Conservation (phyloP, 2,113 vertebrate species). For the Hydropotes inermis region DNA sequence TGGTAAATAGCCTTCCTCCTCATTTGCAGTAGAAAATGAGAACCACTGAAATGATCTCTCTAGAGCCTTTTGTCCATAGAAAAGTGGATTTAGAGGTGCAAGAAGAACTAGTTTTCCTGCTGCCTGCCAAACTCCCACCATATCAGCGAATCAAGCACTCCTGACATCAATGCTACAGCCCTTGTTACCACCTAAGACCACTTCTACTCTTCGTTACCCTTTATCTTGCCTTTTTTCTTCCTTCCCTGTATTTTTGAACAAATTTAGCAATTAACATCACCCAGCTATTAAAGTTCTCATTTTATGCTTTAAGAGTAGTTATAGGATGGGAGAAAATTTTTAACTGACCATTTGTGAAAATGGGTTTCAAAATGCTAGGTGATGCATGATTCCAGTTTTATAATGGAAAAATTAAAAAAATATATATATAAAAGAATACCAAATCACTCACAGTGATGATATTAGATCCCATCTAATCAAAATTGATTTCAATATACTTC, state of each 20-base stretch:
- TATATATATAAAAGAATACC: neutral
- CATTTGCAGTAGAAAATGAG: neutral
- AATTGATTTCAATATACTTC: neutral
- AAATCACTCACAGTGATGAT: neutral
- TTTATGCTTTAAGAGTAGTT: constrained; percentile 26
- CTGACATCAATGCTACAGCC: neutral
- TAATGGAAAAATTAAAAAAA: neutral
- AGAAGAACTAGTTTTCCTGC: neutral
- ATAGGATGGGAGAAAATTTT: neutral
- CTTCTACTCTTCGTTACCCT: neutral
- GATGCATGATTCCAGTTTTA: neutral
- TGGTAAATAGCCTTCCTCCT: neutral
- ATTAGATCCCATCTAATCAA: neutral
- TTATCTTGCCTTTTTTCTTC: neutral
- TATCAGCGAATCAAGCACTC: neutral
- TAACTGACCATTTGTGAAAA: neutral
- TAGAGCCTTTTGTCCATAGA: neutral
- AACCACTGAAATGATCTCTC: neutral
- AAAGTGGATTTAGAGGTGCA: neutral
- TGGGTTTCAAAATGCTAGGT: neutral
- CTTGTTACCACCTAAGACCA: neutral
- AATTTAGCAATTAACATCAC: neutral
- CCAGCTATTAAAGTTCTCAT: neutral
- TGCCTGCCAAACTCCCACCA: neutral
- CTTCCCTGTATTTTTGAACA: neutral